Percentiles rank a stretch among this genome's conserved stretches.
Evolutionary conservation across 2,113 vertebrate genomes (phyloP).

Genomic region (Pelvicachromis taeniatus): DNA sequence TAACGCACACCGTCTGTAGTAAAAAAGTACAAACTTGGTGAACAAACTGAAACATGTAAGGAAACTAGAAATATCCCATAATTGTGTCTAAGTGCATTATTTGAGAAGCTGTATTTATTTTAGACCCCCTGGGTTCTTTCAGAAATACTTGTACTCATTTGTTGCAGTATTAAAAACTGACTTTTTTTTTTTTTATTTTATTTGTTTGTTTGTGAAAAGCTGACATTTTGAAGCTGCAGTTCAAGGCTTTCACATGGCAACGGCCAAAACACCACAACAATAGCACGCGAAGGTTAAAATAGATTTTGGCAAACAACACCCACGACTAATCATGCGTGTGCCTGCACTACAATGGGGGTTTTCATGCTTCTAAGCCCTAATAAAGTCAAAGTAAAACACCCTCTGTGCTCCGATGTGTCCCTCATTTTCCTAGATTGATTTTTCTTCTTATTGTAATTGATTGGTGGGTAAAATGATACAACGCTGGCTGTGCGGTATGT

Average conservation of each 20-base stretch:
- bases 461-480: slow-evolving; percentile 1
- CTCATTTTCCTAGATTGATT: slow-evolving; percentile 30
- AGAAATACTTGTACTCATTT: not conserved
- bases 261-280: slow-evolving; percentile 4
- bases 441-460: slow-evolving; percentile 22
- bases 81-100: not conserved
- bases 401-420: not conserved
- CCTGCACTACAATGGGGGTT: not conserved
- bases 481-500: not conserved
- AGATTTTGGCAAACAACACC: slow-evolving; percentile 9
- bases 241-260: not conserved
- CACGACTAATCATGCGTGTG: not conserved
- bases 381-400: slow-evolving; percentile 14
- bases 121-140: not conserved
- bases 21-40: rapidly evolving
- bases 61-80: not conserved
- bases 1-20: not conserved
- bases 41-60: not conserved
- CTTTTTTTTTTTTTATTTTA: not conserved
- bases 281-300: not conserved
- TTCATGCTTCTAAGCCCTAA: slow-evolving; percentile 1
- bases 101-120: not conserved
- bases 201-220: not conserved
- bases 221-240: slow-evolving; percentile 19
- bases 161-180: not conserved